Evolutionary conservation across 2,113 vertebrate species (phyloP), one percentile per base, ranked within the genome.

Genomic region (Speoplatyrhinus poulsoni): DNA sequence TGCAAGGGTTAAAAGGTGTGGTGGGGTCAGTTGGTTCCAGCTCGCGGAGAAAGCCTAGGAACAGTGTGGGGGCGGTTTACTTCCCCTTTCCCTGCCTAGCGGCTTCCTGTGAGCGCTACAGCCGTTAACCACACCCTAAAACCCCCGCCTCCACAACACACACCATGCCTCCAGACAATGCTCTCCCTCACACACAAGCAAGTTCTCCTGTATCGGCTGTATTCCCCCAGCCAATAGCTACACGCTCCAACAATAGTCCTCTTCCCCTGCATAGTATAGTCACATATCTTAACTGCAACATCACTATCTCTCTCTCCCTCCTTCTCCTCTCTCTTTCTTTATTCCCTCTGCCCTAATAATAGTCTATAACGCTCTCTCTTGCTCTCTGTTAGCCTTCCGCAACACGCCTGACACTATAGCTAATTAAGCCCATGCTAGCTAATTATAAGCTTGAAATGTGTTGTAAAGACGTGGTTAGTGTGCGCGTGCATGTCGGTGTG

Each of bases 91-190:
- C 84, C 68, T 87, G 77, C 84, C 82, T 87, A 75, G 59, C 65
- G 47, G 85, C 82, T 92, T 92, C 90, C 90, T 92, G 91, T 87
- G 82, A 89, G 65, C 32, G 33, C 79, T 81, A 19, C 56, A 84
- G 85, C 88, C 85, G 89, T 88, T 87, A 89, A 88, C 89, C 88
- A 87, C 91, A 89, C 90, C 91, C 87, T 79, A 16, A 72, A 77
- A 19, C 19, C 32, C 48, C 68, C 76, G 75, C 75, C 65, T 26
- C n/a, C 36, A 58, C 56, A 58, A 58, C 56, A 58, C 56, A 58
- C 12, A 50, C 69, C 68, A 54, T 41, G 36, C 36, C 70, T 76
- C 66, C 64, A 77, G 53, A 68, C 78, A 76, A 72, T 68, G 49
- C 49, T 58, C 62, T 7, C 13, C 16, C 59, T 65, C 50, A 63